A percentile compares a stretch with the other conserved stretches of the same genome.
Conservation (phyloP, 2,113 vertebrate species). For the Verasper variegatus region DNA sequence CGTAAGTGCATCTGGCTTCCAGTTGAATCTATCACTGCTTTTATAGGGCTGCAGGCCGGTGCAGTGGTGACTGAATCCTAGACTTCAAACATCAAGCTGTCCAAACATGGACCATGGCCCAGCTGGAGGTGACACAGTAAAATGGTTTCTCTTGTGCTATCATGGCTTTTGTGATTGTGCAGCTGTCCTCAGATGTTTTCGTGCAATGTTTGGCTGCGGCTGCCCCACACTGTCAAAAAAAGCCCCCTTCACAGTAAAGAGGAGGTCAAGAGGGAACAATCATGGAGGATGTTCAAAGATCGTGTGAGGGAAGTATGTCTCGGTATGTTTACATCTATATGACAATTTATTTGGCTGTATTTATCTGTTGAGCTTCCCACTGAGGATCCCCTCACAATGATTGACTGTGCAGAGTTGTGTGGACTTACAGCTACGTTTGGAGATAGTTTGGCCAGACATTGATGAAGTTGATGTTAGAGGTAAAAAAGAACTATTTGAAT, state of each 20-base stretch:
- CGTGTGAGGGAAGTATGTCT: not conserved
- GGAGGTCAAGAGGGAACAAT: not conserved
- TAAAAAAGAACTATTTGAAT: no score
- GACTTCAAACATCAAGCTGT: slow-evolving; percentile 64
- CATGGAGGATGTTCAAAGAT: not conserved
- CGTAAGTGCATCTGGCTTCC: slow-evolving; percentile 38
- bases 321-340: not conserved
- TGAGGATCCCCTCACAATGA: no score
- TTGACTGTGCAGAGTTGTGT: no score
- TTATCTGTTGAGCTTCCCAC: no score
- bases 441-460: no score
- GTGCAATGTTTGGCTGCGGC: slow-evolving; percentile 2
- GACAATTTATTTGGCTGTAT: not conserved
- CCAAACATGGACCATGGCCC: slow-evolving; percentile 50
- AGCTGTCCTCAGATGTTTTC: slow-evolving; percentile 59
- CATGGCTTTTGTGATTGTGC: slow-evolving; percentile 32
- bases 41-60: slow-evolving; percentile 54
- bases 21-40: slow-evolving; percentile 37
- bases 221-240: not conserved
- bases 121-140: slow-evolving; percentile 36
- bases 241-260: not conserved
- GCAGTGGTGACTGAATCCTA: not conserved
- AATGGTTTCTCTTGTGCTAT: slow-evolving; percentile 11
- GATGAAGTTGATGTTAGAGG: no score
- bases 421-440: no score